These are phyloP conservation scores for Zoanthus gigantus DNA, from an alignment of 92 coral and sea anemone species.

Conservation along the genomic window DNA sequence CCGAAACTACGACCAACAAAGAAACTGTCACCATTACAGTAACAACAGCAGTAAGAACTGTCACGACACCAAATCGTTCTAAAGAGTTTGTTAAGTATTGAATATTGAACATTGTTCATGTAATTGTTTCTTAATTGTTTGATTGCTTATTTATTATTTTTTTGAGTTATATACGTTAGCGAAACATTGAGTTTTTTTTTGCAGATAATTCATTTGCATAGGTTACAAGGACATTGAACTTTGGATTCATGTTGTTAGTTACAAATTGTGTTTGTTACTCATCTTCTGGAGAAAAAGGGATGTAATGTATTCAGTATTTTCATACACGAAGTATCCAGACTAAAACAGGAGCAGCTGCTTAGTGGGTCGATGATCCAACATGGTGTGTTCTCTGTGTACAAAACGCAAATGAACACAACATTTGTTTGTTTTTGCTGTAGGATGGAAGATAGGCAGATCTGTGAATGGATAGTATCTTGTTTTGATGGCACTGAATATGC, in stretches of 20 bases:
- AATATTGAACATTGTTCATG: neutral
- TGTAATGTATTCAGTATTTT: neutral
- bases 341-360: neutral
- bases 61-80: neutral
- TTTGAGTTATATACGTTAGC: neutral
- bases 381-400: neutral
- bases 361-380: neutral
- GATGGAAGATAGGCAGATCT: conserved; percentile 38
- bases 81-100: neutral
- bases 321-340: neutral
- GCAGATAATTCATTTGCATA: neutral
- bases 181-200: conserved; percentile 1
- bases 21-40: conserved; percentile 19
- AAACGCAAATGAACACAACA: too few relatives aligned
- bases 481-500: conserved; percentile 39
- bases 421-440: conserved; percentile 11
- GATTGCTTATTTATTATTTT: neutral
- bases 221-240: neutral
- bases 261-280: neutral
- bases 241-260: neutral
- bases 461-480: conserved; percentile 49
- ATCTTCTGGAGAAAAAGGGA: neutral
- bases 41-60: neutral
- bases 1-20: neutral
- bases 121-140: neutral